Evolutionary conservation across 1,140 invertebrate species (phyloP), one percentile per base, ranked within the genome.

Genomic region (Matsumurasca onukii): DNA sequence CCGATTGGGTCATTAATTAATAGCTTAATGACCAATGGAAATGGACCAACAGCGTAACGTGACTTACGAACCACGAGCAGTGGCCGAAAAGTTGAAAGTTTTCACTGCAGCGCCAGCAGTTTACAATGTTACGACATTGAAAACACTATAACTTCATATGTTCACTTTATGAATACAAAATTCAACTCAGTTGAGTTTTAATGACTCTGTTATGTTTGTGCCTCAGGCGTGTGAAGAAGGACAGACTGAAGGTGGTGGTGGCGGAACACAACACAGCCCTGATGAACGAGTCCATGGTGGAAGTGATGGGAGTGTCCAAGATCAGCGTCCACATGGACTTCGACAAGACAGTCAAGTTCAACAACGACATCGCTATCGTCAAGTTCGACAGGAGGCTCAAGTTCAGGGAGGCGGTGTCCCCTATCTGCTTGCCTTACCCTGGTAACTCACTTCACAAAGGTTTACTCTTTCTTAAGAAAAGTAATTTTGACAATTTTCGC

Each of bases 341-440:
- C 25, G 48, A 69, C 64, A 15, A 71, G 64, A 45, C 70, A 13
- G 34, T 66, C n/a, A 78, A 76, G 1, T 78, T 77, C 65, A 76
- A 78, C 57, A 85, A 87, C 69, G 87, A 88, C 72, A 85, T 88
- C 39, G 85, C 86, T 0, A 75, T 88, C 5, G 79, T 82, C 0
- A 84, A 81, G 64, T 75, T 86, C 1, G 76, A 81, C 59, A 62
- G 78, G 31, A 78, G 81, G 9, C 78, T 84, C 0, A n/a, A 65
- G 29, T 83, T 80, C 52, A 75, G 70, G 52, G 74, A 78, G 0
- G 78, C 74, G 1, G 78, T 86, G 59, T 75, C 77, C 22, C 86
- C 85, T 1, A 81, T 85, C 48, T 88, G 85, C 69, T 75, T 88
- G 17, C 83, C 84, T 31, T 63, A 68, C 34, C 76, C 74, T 76